Evolutionary conservation across 2,113 vertebrate species (phyloP).

Genomic region (Morone saxatilis): DNA sequence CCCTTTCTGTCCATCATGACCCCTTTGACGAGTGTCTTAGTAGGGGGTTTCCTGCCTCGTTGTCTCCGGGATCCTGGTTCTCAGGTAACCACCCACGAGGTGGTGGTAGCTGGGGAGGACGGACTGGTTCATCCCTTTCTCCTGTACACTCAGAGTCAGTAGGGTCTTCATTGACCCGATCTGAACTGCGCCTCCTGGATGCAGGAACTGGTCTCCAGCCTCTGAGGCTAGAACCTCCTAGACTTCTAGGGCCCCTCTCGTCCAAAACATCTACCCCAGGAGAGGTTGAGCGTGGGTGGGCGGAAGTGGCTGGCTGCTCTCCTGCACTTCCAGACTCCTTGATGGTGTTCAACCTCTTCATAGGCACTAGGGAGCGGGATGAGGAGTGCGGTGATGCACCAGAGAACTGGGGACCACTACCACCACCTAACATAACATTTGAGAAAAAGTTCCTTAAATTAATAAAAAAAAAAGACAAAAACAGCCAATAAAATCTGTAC

Average conservation of each 20-base stretch:
- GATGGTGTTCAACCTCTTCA: constrained; percentile 55
- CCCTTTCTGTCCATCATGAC: background rate
- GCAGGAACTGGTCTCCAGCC: constrained; percentile 16
- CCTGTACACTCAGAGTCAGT: background rate
- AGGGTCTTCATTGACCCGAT: background rate
- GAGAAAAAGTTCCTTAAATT: too few species aligned
- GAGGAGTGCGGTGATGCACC: constrained; percentile 30
- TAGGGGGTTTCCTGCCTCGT: constrained; percentile 34
- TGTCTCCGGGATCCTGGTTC: constrained; percentile 11
- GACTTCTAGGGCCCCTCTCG: background rate
- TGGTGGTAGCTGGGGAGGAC: constrained; percentile 15
- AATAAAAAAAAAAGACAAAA: too few species aligned
- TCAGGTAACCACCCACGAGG: constrained; percentile 49
- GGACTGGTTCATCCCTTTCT: background rate
- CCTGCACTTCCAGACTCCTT: background rate
- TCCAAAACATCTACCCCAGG: background rate
- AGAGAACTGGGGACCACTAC: background rate
- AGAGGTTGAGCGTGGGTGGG: background rate
- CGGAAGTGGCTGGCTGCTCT: background rate
- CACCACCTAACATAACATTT: background rate
- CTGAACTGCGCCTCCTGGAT: background rate
- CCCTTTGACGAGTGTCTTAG: constrained; percentile 19
- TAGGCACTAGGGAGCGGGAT: background rate
- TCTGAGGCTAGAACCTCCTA: background rate
- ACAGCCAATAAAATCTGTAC: background rate